These are phyloP conservation scores for Gracilinanus agilis DNA, from an alignment of 2,113 vertebrate genomes.

Conservation along the genomic window DNA sequence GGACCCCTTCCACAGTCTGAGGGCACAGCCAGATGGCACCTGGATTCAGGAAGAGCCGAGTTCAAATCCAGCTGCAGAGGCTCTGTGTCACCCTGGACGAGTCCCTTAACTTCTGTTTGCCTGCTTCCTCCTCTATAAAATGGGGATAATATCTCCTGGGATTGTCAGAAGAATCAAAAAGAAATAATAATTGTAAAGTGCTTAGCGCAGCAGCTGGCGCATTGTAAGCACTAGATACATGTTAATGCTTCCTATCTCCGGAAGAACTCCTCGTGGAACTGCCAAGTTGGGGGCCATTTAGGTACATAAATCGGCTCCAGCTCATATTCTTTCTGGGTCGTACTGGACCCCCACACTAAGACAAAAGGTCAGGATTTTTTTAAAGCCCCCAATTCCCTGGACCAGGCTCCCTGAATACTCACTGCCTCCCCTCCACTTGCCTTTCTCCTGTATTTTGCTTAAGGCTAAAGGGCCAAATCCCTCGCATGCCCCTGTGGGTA, in stretches of 20 bases:
- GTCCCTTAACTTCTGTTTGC: not conserved
- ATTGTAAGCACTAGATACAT: too few relatives aligned
- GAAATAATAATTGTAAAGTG: not conserved
- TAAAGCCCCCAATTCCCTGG: not conserved
- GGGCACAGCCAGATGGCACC: not conserved
- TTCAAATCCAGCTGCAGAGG: not conserved
- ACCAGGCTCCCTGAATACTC: not conserved
- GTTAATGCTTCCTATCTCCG: not conserved
- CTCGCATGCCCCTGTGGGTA: not conserved
- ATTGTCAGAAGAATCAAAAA: not conserved
- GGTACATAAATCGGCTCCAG: not conserved
- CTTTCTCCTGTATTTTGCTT: not conserved
- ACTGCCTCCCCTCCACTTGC: not conserved
- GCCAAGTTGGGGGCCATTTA: not conserved
- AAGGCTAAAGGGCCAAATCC: not conserved
- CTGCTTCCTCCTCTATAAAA: not conserved
- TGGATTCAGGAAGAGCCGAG: not conserved
- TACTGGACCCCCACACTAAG: too few relatives aligned
- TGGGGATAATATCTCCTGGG: not conserved
- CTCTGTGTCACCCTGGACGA: not conserved
- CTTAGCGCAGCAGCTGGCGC: not conserved
- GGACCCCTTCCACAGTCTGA: not conserved
- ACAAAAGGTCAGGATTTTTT: not conserved
- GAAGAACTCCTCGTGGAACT: not conserved
- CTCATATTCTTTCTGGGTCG: not conserved